Base-by-base conservation (phyloP, 2,888 invertebrate species). In the Rhingia campestris region DNA sequence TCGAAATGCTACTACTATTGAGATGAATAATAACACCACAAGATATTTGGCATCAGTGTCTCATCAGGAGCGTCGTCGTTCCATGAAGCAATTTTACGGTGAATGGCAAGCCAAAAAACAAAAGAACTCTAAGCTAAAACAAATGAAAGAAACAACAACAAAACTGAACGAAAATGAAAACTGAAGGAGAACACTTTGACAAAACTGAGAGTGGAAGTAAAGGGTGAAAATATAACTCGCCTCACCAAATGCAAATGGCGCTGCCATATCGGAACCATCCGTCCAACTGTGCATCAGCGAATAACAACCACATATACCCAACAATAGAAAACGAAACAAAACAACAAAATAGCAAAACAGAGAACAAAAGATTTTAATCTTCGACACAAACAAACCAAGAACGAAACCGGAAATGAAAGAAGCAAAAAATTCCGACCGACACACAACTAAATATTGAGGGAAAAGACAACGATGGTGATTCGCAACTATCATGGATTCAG, bases 311-410 rank as follows among this genome's bases (percentile, higher is more conserved):
- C 43, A 53, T 58, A 33, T 41, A 61, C 70, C 43, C 43, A 81
- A 81, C 70, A 75, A 72, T 41, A 22, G 49, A 64, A 53, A 64
- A 33, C 64, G 54, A 61, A 61, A 49, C 64, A 72, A 64, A 72
- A 49, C 49, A 32, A 54, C 37, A 43, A 22, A 53, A 53, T 30
- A 64, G 30, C 7, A 32, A 10, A 45, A 56, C 39, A 49, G 32
- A 33, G 9, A 73, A 80, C 79, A 80, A 80, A 80, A 80, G 79
- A 66, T 58, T 79, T 79, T 79, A 73, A 73, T 79, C 79, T 73
- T 73, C 63, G 63, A 64, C 63, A 64, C 61, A 58, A 32, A 59
- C 37, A 41, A 30, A 49, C 12, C 58, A 49, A 32, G 49, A 30
- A 30, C 69, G 56, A 37, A 35, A 6, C 47, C 47, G 12, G 37